A percentile compares a stretch with the other conserved stretches of the same genome.
These are phyloP conservation scores for Fulica atra DNA, from an alignment of 2,113 vertebrate genomes.

Conservation along the genomic window DNA sequence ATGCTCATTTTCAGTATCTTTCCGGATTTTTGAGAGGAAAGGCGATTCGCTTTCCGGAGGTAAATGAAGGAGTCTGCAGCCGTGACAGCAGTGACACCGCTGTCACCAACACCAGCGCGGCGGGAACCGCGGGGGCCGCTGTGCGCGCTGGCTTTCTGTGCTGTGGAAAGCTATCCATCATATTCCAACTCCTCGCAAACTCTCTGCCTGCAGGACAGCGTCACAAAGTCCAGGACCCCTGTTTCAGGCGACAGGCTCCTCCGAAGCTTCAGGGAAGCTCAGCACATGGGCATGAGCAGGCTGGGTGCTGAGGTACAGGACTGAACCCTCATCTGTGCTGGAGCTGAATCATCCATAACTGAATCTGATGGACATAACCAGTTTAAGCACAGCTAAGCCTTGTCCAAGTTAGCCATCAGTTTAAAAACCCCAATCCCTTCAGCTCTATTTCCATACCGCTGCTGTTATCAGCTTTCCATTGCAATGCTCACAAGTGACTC, in stretches of 20 bases:
- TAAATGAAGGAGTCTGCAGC: neutral
- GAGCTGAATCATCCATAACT: conserved; percentile 12
- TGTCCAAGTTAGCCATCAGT: conserved; percentile 39
- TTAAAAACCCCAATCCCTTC: conserved; percentile 52
- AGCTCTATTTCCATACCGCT: conserved; percentile 18
- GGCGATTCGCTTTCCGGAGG: accelerated
- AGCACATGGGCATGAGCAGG: accelerated
- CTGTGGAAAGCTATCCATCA: neutral
- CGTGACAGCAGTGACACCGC: neutral
- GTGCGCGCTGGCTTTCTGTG: accelerated
- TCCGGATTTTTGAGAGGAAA: neutral
- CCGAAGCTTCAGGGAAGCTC: neutral
- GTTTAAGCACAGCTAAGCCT: conserved; percentile 53
- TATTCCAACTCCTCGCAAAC: neutral
- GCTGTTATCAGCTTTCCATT: conserved; percentile 40
- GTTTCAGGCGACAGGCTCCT: neutral
- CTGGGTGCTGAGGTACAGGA: neutral
- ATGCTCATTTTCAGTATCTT: neutral
- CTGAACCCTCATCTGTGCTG: neutral
- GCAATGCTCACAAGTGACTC: conserved; percentile 31
- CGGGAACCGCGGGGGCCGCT: neutral
- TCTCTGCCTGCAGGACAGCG: accelerated
- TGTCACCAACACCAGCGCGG: neutral
- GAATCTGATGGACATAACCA: conserved; percentile 7
- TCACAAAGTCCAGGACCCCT: neutral